Conservation (phyloP, 2,888 invertebrate genomes). For the Poecilus cupreus region DNA sequence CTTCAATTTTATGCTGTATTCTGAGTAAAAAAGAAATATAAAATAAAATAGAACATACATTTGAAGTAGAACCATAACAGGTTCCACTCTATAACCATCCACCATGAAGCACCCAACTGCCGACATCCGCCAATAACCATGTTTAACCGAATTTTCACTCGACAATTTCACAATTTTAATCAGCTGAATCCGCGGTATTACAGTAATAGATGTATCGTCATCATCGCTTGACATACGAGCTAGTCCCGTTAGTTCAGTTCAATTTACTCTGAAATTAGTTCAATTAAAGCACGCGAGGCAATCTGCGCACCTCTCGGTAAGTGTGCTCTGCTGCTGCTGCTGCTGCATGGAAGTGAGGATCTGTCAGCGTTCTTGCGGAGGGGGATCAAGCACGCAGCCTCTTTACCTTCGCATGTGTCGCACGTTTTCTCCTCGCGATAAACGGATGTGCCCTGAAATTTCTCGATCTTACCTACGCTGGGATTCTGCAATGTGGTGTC, state of each 20-base stretch:
- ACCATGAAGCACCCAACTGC: background rate
- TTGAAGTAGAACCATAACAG: background rate
- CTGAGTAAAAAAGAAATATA: background rate
- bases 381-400: slow-evolving; percentile 22
- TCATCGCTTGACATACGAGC: slow-evolving; percentile 24
- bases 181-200: background rate
- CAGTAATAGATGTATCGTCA: slow-evolving; percentile 21
- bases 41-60: background rate
- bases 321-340: background rate
- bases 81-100: background rate
- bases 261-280: slow-evolving; percentile 52
- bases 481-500: slow-evolving; percentile 24
- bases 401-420: slow-evolving; percentile 38
- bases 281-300: slow-evolving; percentile 47
- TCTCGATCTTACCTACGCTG: slow-evolving; percentile 11
- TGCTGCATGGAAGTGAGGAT: no score
- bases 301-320: slow-evolving; percentile 7
- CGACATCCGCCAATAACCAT: background rate
- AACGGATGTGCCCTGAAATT: slow-evolving; percentile 38
- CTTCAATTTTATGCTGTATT: no score
- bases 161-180: background rate
- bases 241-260: slow-evolving; percentile 44
- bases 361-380: background rate
- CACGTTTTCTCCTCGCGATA: slow-evolving; percentile 44
- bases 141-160: background rate